phyloP scores from a whole-genome alignment of 2,113 vertebrate species.

The Panthera leo region DNA sequence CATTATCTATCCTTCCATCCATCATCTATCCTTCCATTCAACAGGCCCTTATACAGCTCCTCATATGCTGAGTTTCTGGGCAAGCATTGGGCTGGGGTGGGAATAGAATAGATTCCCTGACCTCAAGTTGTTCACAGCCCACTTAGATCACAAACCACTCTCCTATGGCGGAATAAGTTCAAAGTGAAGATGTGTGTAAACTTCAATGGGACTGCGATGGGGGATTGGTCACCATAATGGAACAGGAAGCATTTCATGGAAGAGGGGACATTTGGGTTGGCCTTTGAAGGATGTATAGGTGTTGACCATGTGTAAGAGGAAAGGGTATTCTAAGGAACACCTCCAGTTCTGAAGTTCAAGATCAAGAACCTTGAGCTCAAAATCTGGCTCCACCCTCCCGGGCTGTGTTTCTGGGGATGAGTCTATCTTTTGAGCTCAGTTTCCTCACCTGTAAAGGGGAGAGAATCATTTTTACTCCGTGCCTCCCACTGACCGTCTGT shows the following conservation, averaged over 20 bases:
- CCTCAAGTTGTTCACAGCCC: neutral
- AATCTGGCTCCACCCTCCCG: rapidly evolving
- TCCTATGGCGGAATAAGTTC: neutral
- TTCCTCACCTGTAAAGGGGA: neutral
- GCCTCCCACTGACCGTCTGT: rapidly evolving
- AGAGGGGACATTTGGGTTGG: neutral
- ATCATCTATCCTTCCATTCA: neutral
- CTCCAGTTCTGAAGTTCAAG: neutral
- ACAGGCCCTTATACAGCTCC: neutral
- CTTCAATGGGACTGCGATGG: rapidly evolving
- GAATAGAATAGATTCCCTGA: neutral
- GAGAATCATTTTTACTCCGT: rapidly evolving
- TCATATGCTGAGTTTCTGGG: neutral
- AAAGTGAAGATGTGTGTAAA: neutral
- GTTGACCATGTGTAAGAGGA: neutral
- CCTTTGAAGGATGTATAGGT: neutral
- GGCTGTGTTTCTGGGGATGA: neutral
- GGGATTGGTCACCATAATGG: neutral
- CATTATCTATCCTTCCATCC: too few relatives aligned
- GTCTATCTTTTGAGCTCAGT: neutral
- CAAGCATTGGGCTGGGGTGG: neutral
- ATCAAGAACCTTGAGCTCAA: neutral
- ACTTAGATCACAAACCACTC: neutral
- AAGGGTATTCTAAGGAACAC: neutral
- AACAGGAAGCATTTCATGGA: neutral